phyloP scores from a whole-genome alignment of 30 jellyfish, hydroid and myxozoan species.

The Hydractinia echinata region DNA sequence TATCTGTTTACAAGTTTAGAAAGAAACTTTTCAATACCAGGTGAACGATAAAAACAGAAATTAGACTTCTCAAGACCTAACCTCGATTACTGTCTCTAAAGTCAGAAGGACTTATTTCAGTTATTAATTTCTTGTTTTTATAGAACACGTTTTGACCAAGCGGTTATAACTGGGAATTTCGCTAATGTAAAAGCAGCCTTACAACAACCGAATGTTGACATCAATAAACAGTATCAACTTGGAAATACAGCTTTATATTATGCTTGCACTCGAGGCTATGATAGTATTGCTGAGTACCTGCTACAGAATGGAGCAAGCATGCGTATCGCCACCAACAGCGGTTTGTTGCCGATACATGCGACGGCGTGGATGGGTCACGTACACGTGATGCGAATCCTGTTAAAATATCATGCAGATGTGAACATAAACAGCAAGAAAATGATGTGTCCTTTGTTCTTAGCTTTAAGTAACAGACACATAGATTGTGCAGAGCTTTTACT shows the following conservation, averaged over 20 bases:
- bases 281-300: neutral
- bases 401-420: conserved; percentile 5
- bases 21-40: too few relatives aligned
- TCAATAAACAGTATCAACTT: conserved; percentile 20
- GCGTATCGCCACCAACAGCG: neutral
- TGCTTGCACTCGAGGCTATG: conserved; percentile 9
- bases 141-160: conserved; percentile 1
- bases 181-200: conserved; percentile 5
- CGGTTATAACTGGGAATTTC: neutral
- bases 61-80: too few relatives aligned
- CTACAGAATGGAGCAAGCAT: conserved; percentile 6
- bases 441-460: neutral
- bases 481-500: conserved; percentile 9
- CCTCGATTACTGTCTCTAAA: neutral
- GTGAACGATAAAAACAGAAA: too few relatives aligned
- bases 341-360: neutral
- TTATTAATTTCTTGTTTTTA: neutral
- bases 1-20: too few relatives aligned
- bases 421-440: neutral
- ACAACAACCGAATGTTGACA: neutral
- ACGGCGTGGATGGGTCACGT: conserved; percentile 3
- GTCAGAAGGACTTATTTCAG: neutral
- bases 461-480: neutral
- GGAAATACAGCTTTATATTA: conserved; percentile 14
- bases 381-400: neutral